Evolutionary conservation across 2,888 invertebrate species (phyloP), one percentile per base, ranked within the genome.

Genomic region (Drosophila anomelani): DNA sequence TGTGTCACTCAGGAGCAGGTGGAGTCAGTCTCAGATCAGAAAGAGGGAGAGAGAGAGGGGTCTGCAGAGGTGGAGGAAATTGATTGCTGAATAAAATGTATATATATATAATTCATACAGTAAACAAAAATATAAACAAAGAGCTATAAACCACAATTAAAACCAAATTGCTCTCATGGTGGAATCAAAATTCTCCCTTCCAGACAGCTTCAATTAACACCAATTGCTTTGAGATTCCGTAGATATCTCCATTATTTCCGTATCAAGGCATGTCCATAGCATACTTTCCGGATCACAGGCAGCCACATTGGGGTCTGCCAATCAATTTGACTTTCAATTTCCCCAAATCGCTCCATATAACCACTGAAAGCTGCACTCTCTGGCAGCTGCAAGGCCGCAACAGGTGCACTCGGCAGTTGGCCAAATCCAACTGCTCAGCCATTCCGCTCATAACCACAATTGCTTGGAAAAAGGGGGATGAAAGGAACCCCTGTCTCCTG

Each of bases 1-100:
- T 76, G 36, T 74, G 74, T 76, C 74, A 74, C 59, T 68, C 75
- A 61, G 49, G 32, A 61, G 76, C 76, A 74, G 75, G 76, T 76
- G 76, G 60, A 68, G 53, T 56, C 41, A 39, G 62, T 71, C 62
- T 32, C 51, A 62, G 71, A 23, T 59, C 53, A 29, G 61, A 29
- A 26, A 8, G 9, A 26, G 23, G 9, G 13, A 17, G 39, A n/a
- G 39, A n/a, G 26, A 17, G 39, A n/a, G 39, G 9, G 38, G 20
- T n/a, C n/a, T n/a, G 26, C 17, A 26, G 23, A 39, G 53, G 41
- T 71, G 36, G 51, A 4, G 10, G 20, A 20, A 20, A 20, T 1
- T 20, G 20, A 20, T 20, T 20, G 20, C 20, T 20, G 20, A 20
- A 20, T 20, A 20, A 20, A 20, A 20, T 20, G 1, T 20, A 20